Conservation (phyloP, 2,888 invertebrate species). For the Cylindroiulus punctatus region DNA sequence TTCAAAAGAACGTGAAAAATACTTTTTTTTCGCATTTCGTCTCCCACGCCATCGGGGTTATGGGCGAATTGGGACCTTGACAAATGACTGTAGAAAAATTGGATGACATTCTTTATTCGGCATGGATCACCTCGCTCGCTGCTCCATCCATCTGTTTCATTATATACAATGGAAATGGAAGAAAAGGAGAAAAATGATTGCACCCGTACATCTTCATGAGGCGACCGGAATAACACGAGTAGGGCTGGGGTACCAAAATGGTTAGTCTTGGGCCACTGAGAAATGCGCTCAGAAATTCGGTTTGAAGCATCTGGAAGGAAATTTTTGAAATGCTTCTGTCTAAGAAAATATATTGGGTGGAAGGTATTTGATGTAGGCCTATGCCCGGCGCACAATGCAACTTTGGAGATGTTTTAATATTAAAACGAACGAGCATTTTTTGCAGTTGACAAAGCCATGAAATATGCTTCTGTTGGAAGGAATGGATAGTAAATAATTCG, state of each 20-base stretch:
- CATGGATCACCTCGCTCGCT: background rate
- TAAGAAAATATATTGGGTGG: background rate
- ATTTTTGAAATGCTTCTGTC: background rate
- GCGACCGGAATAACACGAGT: background rate
- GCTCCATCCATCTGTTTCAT: background rate
- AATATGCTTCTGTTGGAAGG: no score
- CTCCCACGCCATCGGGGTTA: background rate
- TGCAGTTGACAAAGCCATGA: no score
- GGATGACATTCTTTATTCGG: background rate
- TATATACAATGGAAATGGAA: background rate
- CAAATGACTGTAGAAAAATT: background rate
- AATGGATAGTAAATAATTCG: no score
- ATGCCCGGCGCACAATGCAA: background rate
- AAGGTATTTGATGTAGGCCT: background rate
- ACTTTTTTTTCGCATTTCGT: background rate
- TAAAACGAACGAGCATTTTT: no score
- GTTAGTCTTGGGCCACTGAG: no score
- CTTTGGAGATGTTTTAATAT: no score
- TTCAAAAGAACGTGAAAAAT: background rate
- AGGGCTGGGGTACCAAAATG: background rate
- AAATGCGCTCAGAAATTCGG: background rate
- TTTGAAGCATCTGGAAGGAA: background rate
- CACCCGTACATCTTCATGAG: background rate
- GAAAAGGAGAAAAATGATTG: conserved; percentile 1
- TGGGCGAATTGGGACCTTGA: background rate